These are phyloP conservation scores for Acrobasis repandana DNA, from an alignment of 2,888 invertebrate species.

Conservation along the genomic window DNA sequence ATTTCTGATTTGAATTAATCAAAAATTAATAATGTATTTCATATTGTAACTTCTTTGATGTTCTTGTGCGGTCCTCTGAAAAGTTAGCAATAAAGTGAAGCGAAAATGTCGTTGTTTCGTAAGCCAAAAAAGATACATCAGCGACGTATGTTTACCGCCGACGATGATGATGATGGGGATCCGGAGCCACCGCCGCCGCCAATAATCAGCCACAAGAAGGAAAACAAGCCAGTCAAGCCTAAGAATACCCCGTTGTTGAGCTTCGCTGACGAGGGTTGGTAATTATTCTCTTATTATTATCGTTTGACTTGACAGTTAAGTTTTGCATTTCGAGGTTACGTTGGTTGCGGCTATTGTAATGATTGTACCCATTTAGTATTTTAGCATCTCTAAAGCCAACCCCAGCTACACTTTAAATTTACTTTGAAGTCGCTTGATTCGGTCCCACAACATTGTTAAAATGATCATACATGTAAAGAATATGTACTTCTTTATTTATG, in stretches of 20 bases:
- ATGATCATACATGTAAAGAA: too few species aligned
- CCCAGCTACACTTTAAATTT: too few species aligned
- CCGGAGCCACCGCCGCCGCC: conserved; percentile 78
- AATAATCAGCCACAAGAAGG: conserved; percentile 69
- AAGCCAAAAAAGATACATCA: conserved; percentile 94
- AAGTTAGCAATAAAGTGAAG: conserved; percentile 23
- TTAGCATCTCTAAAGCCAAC: too few species aligned
- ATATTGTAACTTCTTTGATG: background rate
- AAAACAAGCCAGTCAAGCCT: conserved; percentile 78
- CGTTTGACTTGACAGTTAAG: background rate
- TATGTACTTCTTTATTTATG: too few species aligned
- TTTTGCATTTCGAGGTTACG: conserved; percentile 1
- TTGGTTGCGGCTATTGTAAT: background rate
- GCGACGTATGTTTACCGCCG: conserved; percentile 88
- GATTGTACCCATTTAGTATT: too few species aligned
- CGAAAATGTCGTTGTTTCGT: conserved; percentile 91
- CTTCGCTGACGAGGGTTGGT: conserved; percentile 88
- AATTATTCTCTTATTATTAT: background rate
- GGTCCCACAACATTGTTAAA: too few species aligned
- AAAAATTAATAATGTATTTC: background rate
- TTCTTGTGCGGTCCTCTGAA: background rate
- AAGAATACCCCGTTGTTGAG: conserved; percentile 86
- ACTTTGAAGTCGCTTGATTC: too few species aligned
- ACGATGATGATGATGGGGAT: conserved; percentile 83
- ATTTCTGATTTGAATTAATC: background rate